Evolutionary conservation across 2,888 invertebrate species (phyloP), one percentile per base, ranked within the genome.

Genomic region (Hypselothyrea guttata): DNA sequence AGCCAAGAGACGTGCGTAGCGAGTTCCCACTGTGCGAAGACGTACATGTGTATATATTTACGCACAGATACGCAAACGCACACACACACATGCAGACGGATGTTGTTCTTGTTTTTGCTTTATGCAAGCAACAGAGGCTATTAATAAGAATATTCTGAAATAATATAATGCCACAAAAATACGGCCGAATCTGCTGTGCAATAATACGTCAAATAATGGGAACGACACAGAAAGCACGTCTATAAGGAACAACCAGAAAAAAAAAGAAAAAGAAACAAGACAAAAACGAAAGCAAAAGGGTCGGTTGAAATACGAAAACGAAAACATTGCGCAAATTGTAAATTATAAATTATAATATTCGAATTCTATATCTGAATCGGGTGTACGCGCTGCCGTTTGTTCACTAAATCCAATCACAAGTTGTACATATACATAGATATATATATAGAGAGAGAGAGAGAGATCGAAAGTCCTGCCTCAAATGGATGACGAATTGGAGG

Each of bases 401-500:
- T n/a, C n/a, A n/a, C n/a, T n/a, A n/a, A n/a, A n/a, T n/a, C n/a
- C n/a, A n/a, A n/a, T n/a, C n/a, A n/a, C n/a, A n/a, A n/a, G n/a
- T n/a, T n/a, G n/a, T 16, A 57, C n/a, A 61, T 37, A 41, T 33
- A 40, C n/a, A 31, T 33, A 40, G 3, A 40, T 30, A 49, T 31
- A 18, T 11, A 34, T 8, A 13, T 8, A 42, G 13, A 34, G 7
- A 47, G n/a, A n/a, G 22, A 16, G 37, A 34, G 16, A 15, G 27
- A 53, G 38, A 44, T 27, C 42, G 38, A 28, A 7, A 44, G 31
- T 54, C 22, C 38, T 40, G 18, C 46, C 37, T 53, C 53, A 58
- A 71, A 97, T 97, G 97, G 97, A 97, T 93, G 96, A 97, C 94
- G 96, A 96, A 91, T 91, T 96, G 87, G 96, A 97, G 91, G 96